Percentiles rank a stretch among this genome's conserved stretches.
Evolutionary conservation across 2,888 invertebrate species (phyloP).

Genomic region (Gandaritis pyraliata): DNA sequence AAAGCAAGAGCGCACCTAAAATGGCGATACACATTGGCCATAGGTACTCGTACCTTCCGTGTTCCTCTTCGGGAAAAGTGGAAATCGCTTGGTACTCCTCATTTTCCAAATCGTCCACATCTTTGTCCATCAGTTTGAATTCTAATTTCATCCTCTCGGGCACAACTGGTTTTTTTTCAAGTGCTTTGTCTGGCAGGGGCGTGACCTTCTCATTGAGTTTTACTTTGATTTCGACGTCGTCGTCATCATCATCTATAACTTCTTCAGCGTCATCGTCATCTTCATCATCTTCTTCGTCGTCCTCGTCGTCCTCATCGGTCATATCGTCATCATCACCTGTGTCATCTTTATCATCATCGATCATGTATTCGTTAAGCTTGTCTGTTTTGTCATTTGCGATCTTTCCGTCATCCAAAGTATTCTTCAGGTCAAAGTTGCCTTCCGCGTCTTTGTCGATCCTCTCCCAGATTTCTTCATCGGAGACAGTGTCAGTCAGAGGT

Average conservation of each 20-base stretch:
- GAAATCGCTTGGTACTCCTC: slow-evolving; percentile 63
- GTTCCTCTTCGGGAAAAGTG: slow-evolving; percentile 61
- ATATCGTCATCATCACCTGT: slow-evolving; percentile 64
- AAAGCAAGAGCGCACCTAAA: slow-evolving; percentile 81
- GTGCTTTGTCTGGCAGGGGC: slow-evolving; percentile 11
- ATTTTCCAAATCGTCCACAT: slow-evolving; percentile 61
- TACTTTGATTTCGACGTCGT: slow-evolving; percentile 72
- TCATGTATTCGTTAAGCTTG: slow-evolving; percentile 45
- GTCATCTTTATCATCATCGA: slow-evolving; percentile 59
- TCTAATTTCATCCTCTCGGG: slow-evolving; percentile 61
- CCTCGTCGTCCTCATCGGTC: slow-evolving; percentile 62
- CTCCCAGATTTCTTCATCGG: slow-evolving; percentile 80
- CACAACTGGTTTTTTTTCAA: slow-evolving; percentile 16
- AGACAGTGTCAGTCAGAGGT: slow-evolving; percentile 60
- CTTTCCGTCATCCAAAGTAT: slow-evolving; percentile 74
- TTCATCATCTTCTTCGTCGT: slow-evolving; percentile 55
- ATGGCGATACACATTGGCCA: slow-evolving; percentile 85
- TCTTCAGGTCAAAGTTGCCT: slow-evolving; percentile 73
- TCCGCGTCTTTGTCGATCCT: slow-evolving; percentile 71
- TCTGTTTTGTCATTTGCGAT: slow-evolving; percentile 56
- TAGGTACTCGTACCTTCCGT: slow-evolving; percentile 79
- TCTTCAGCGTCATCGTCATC: slow-evolving; percentile 60
- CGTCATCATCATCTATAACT: slow-evolving; percentile 58
- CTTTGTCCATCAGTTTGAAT: slow-evolving; percentile 67
- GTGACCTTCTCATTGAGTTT: slow-evolving; percentile 32